A percentile compares a stretch with the other conserved stretches of the same genome.
Conservation (phyloP, 2,113 vertebrate species). For the Hemibagrus wyckioides region DNA sequence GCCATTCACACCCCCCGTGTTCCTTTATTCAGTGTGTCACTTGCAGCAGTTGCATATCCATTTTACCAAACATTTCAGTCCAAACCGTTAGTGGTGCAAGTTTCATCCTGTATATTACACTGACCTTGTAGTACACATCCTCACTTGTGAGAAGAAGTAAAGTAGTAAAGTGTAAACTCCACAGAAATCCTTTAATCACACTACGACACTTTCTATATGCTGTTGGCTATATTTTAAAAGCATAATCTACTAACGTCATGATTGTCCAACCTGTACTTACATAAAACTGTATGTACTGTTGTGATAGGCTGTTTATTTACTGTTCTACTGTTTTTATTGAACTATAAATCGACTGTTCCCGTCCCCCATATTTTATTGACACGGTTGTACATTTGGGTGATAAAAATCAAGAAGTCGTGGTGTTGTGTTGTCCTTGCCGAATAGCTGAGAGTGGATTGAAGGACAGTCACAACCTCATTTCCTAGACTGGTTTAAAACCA, state of each 20-base stretch:
- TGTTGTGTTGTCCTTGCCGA: background rate
- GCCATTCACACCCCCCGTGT: background rate
- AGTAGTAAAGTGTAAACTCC: background rate
- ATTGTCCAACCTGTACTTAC: background rate
- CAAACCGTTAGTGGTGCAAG: background rate
- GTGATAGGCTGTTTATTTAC: background rate
- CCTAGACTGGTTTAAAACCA: background rate
- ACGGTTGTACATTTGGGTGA: background rate
- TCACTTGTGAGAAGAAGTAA: background rate
- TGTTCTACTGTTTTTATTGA: background rate
- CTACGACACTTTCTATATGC: background rate
- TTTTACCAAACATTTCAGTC: background rate
- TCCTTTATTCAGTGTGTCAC: background rate
- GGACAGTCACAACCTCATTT: background rate
- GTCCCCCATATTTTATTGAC: background rate
- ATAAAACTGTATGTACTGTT: slow-evolving; percentile 1
- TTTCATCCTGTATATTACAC: background rate
- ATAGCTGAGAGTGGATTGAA: background rate
- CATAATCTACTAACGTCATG: background rate
- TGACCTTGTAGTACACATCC: background rate
- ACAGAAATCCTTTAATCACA: background rate
- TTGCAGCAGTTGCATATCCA: background rate
- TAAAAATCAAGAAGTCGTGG: background rate
- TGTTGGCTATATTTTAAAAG: background rate
- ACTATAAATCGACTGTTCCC: background rate